These are phyloP conservation scores for Acleris emargana DNA, from an alignment of 2,888 invertebrate species.

Conservation along the genomic window DNA sequence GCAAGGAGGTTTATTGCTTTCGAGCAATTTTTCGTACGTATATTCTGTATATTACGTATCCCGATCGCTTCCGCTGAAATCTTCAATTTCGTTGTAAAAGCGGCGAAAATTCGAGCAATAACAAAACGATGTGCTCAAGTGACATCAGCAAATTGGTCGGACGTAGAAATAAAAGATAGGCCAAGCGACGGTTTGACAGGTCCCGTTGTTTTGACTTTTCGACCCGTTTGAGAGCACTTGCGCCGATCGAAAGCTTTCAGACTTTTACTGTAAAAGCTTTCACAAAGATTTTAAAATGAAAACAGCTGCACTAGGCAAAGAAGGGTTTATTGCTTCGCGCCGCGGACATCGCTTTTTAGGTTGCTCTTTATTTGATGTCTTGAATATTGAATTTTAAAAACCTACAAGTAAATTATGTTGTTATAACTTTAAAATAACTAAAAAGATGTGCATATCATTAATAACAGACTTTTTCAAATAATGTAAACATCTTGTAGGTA, in stretches of 20 bases:
- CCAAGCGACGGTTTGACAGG: not conserved
- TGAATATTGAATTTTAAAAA: not conserved
- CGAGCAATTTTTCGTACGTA: too few species aligned
- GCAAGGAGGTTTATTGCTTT: too few species aligned
- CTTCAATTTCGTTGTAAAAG: not conserved
- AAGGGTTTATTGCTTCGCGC: slow-evolving; percentile 21
- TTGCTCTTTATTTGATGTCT: not conserved
- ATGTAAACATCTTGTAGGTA: too few species aligned
- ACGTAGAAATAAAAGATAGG: slow-evolving; percentile 1
- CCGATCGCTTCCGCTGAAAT: too few species aligned
- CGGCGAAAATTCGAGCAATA: not conserved
- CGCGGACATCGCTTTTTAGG: not conserved
- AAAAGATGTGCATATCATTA: too few species aligned
- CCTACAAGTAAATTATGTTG: not conserved
- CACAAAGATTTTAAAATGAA: slow-evolving; percentile 26
- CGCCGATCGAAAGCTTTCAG: slow-evolving; percentile 32
- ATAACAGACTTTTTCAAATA: too few species aligned
- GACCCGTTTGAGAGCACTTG: slow-evolving; percentile 1
- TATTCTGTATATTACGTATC: too few species aligned
- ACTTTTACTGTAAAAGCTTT: slow-evolving; percentile 25
- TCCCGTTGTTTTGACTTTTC: slow-evolving; percentile 9
- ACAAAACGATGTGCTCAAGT: not conserved
- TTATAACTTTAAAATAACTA: too few species aligned
- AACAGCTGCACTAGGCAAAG: slow-evolving; percentile 7
- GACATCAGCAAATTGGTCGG: not conserved